Base-by-base conservation (phyloP, 2,797 vertebrate genomes). In the Bufotes viridis region DNA sequence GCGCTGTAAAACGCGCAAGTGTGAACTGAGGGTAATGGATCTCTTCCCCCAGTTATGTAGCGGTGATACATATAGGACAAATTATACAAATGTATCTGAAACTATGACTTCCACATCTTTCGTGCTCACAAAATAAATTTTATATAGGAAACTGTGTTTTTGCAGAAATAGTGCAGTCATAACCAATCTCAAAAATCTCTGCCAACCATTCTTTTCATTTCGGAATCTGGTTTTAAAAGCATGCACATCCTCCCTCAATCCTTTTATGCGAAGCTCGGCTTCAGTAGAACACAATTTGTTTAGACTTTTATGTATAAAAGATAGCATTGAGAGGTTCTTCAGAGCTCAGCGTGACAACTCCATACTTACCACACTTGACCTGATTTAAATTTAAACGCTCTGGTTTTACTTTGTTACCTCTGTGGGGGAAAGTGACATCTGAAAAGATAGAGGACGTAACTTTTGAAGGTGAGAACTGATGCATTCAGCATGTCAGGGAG, bases 381-480 rank as follows among this genome's bases (percentile, higher is more conserved):
- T 26, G n/a, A 67, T 79, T 85, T 88, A 84, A 74, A 72, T 85
- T 49, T 88, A 75, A 49, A 85, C 72, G 14, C 69, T 65, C 76
- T 15, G 12, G 42, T 53, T 84, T 29, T 79, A 63, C 51, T 79
- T 65, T 85, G 57, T 63, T 85, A 51, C 82, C 42, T 81, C 78
- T 57, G 8, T 78, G 49, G 76, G 76, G 26, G 57, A 51, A 85
- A 85, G 42, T 80, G 63, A 84, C 87, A 84, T 87, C 34, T 84
- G 61, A 84, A 80, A 55, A 80, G 60, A 84, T 78, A 34, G 87
- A 84, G n/a, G 55, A 85, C 53, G n/a, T 60, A 82, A 81, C 65
- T 85, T 87, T 70, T 88, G 82, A 84, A 88, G 76, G 55, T 74
- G 82, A 88, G 55, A 85, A 85, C 10, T 81, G 82, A 88, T 70